phyloP scores from a whole-genome alignment of 2,888 invertebrate species.

The Lottia gigantea region DNA sequence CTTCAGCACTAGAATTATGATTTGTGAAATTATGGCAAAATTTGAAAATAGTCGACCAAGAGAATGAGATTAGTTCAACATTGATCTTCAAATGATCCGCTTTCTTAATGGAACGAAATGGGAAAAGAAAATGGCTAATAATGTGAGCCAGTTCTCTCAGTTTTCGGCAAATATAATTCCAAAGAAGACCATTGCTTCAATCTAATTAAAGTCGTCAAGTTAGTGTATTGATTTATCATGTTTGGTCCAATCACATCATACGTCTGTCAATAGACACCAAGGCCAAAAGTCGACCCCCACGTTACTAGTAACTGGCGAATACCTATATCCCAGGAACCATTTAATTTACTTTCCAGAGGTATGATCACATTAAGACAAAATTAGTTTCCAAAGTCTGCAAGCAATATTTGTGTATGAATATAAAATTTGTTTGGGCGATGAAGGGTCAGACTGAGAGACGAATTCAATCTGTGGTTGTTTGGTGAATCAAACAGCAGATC shows the following conservation, averaged over 20 bases:
- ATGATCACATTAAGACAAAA: constrained; percentile 8
- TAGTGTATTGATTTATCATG: constrained; percentile 33
- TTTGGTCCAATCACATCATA: constrained; percentile 31
- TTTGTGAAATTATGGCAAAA: constrained; percentile 39
- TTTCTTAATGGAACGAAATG: constrained; percentile 17
- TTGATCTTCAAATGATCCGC: constrained; percentile 8
- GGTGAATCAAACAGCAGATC: constrained; percentile 4
- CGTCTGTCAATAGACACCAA: constrained; percentile 33
- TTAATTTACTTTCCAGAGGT: constrained; percentile 9
- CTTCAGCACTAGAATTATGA: constrained; percentile 34
- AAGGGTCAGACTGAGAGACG: constrained; percentile 11
- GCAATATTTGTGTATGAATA: constrained; percentile 10
- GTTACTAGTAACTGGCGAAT: neutral
- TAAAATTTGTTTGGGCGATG: constrained; percentile 4
- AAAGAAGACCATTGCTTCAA: constrained; percentile 31
- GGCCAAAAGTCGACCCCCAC: constrained; percentile 1
- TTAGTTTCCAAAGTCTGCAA: constrained; percentile 11
- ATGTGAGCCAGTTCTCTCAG: constrained; percentile 19
- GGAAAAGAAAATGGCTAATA: constrained; percentile 29
- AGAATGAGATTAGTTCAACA: constrained; percentile 21
- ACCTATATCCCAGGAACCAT: constrained; percentile 5
- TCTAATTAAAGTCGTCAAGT: constrained; percentile 39
- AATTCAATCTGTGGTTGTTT: constrained; percentile 11
- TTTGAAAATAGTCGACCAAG: constrained; percentile 34
- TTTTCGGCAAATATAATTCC: constrained; percentile 36